Evolutionary conservation across 2,888 invertebrate species (phyloP).

Genomic region (Cantharis rustica): DNA sequence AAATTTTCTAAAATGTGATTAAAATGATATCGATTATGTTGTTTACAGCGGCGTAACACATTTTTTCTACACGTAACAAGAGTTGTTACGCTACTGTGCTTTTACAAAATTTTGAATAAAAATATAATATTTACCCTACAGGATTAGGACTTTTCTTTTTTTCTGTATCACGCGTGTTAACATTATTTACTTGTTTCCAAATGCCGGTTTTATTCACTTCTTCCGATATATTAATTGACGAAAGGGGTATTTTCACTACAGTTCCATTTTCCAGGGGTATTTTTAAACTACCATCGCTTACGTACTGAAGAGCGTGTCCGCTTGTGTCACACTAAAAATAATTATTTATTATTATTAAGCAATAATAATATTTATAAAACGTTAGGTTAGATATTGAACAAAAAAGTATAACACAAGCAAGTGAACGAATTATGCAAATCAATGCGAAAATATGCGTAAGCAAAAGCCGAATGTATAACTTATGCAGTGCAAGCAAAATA

Average conservation of each 20-base stretch:
- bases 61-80: too few relatives aligned
- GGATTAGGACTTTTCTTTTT: slow-evolving; percentile 51
- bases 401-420: slow-evolving; percentile 2
- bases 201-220: slow-evolving; percentile 92
- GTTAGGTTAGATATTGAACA: not conserved
- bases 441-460: slow-evolving; percentile 2
- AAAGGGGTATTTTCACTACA: slow-evolving; percentile 85
- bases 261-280: slow-evolving; percentile 88
- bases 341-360: too few relatives aligned
- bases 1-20: slow-evolving; percentile 45
- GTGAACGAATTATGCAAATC: slow-evolving; percentile 17
- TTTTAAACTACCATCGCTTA: slow-evolving; percentile 70
- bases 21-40: too few relatives aligned
- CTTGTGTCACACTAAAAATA: not conserved
- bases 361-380: not conserved
- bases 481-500: not conserved
- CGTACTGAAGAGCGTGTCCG: slow-evolving; percentile 24
- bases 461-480: not conserved
- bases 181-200: slow-evolving; percentile 89
- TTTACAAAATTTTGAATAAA: not conserved
- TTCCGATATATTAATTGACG: slow-evolving; percentile 88
- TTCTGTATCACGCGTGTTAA: slow-evolving; percentile 58
- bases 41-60: too few relatives aligned
- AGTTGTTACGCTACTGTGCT: not conserved
- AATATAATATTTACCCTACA: slow-evolving; percentile 38